Evolutionary conservation across 2,797 vertebrate genomes (phyloP), one percentile per base, ranked within the genome.

Genomic region (Rhabdomys pumilio): DNA sequence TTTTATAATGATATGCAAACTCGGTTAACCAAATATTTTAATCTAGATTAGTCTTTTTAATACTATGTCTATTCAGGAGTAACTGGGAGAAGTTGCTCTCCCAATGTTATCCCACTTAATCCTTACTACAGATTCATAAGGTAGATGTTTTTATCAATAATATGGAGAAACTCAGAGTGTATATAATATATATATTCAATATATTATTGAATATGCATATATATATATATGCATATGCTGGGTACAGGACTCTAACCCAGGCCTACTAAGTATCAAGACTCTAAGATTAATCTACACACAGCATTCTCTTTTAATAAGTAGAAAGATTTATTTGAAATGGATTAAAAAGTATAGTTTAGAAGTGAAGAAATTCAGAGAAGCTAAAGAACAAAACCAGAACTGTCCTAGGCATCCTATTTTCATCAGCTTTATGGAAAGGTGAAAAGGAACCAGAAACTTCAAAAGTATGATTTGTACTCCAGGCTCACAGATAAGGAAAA

Each of bases 321-420:
- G 87, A 96, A 83, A 34, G 10, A 50, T 59, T 94, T 92, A 47
- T 79, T 80, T 84, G 87, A 93, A 2, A 53, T 31, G 19, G 44
- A 44, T 1, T 93, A 80, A 91, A 95, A 65, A 67, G 41, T 92
- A 29, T 50, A 38, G 41, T 47, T 0, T 17, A 84, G 17, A 12
- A 93, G 31, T 85, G 31, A 93, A 91, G 63, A 93, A 91, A 86
- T 91, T n/a, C 50, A 77, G 41, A 93, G 85, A 59, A 1, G 61
- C 41, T 14, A 12, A 59, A 41, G 17, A 38, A 7, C 20, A 95
- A 87, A 95, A 13, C 10, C 76, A 24, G 13, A 57, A 59, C 53
- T 65, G 29, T 76, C 41, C 34, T 53, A 84, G 53, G 9, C 11
- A 89, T 41, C 20, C 81, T 90, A 63, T 59, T 29, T 77, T 95